A percentile compares a stretch with the other conserved stretches of the same genome.
These are phyloP conservation scores for Drosophila meridiana DNA, from an alignment of 2,888 invertebrate species.

Conservation along the genomic window DNA sequence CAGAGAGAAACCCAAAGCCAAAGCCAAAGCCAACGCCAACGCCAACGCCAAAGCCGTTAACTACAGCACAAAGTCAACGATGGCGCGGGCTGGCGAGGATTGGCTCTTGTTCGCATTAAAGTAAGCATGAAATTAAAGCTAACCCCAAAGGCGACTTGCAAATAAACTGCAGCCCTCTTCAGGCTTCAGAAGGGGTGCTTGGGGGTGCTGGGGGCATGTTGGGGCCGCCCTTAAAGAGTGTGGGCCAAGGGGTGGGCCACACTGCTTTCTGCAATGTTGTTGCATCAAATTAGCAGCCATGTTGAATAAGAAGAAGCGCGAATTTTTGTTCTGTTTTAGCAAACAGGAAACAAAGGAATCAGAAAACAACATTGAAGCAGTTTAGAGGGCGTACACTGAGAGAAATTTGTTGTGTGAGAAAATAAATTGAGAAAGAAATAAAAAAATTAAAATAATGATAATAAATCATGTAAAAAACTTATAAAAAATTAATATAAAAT, in stretches of 20 bases:
- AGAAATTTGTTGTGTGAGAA: neutral
- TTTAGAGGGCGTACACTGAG: conserved; percentile 25
- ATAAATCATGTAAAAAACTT: neutral
- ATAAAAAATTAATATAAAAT: neutral
- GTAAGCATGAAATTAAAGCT: conserved; percentile 84
- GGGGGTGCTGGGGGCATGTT: neutral
- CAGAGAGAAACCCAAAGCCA: conserved; percentile 31
- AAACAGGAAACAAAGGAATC: conserved; percentile 36
- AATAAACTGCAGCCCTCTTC: conserved; percentile 63
- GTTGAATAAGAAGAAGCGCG: conserved; percentile 67
- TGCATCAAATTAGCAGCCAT: conserved; percentile 75
- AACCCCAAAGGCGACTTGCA: conserved; percentile 69
- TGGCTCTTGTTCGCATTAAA: conserved; percentile 76
- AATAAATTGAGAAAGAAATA: too few species aligned
- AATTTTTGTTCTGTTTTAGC: conserved; percentile 47
- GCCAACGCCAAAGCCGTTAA: conserved; percentile 70
- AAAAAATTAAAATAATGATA: too few species aligned
- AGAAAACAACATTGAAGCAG: conserved; percentile 35
- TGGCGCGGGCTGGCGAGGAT: conserved; percentile 20
- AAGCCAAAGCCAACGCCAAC: conserved; percentile 42
- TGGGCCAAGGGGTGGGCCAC: neutral
- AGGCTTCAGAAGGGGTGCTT: neutral
- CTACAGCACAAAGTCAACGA: conserved; percentile 76
- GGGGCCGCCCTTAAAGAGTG: neutral
- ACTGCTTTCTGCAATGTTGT: conserved; percentile 65